Percentiles rank a stretch among this genome's conserved stretches.
phyloP scores from a whole-genome alignment of 1,140 invertebrate genomes.

The Himalopsyche phryganea region DNA sequence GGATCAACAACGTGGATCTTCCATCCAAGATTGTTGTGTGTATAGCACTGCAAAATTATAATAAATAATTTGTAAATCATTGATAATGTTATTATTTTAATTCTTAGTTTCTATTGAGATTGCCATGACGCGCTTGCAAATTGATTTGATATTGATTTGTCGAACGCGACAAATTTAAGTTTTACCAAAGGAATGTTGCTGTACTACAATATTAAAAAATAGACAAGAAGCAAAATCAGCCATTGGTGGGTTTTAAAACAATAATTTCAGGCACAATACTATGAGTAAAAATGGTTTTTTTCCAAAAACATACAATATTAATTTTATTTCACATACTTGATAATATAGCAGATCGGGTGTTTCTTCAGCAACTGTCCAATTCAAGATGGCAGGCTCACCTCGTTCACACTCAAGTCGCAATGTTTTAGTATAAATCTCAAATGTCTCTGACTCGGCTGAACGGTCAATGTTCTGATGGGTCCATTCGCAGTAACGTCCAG shows the following conservation, averaged over 20 bases:
- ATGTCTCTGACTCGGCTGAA: conserved; percentile 62
- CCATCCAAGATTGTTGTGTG: conserved; percentile 88
- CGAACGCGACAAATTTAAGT: no score
- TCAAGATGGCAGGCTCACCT: conserved; percentile 68
- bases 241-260: no score
- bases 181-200: no score
- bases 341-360: conserved; percentile 83
- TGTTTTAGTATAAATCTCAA: conserved; percentile 73
- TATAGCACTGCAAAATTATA: conserved; percentile 74
- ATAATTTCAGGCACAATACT: no score
- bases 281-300: no score
- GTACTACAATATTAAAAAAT: no score
- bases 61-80: background rate
- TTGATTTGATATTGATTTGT: no score
- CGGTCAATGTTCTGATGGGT: conserved; percentile 68
- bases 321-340: no score
- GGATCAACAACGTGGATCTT: conserved; percentile 85
- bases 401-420: conserved; percentile 70
- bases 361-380: conserved; percentile 78
- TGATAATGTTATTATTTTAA: background rate
- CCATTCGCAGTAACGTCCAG: conserved; percentile 74
- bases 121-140: no score
- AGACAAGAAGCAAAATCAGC: no score
- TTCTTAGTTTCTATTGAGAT: no score
- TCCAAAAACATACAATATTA: no score